phyloP scores from a whole-genome alignment of 2,888 invertebrate genomes.

The Phoenoteleia sp. region DNA sequence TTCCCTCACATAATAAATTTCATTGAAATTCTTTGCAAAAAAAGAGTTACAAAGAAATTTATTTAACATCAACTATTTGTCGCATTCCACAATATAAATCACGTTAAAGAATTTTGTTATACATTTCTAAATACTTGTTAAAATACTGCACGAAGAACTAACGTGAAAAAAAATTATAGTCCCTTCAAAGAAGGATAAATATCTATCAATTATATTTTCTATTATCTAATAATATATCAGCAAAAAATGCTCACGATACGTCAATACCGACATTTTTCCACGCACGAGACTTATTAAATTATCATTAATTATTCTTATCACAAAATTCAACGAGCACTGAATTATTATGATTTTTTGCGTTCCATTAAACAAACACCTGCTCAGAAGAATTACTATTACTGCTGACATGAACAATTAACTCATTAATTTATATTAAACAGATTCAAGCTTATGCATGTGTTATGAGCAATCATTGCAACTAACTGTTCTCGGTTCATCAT shows the following conservation, averaged over 20 bases:
- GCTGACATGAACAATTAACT: neutral
- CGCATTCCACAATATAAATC: no score
- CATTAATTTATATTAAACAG: slow-evolving; percentile 24
- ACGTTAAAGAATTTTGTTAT: no score
- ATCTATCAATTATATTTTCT: slow-evolving; percentile 1
- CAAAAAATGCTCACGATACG: neutral
- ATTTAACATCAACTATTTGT: no score
- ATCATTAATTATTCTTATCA: slow-evolving; percentile 5
- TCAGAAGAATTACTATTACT: slow-evolving; percentile 6
- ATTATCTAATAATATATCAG: neutral
- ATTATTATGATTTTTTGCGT: neutral
- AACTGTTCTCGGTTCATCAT: neutral
- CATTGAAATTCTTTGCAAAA: no score
- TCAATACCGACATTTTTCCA: slow-evolving; percentile 14
- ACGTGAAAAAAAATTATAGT: no score
- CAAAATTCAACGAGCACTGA: neutral
- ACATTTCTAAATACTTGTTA: no score
- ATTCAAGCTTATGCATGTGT: neutral
- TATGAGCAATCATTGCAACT: slow-evolving; percentile 9
- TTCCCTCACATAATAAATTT: no score
- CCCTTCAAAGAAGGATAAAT: no score
- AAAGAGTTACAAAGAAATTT: no score
- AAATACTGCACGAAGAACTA: no score
- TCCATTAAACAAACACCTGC: slow-evolving; percentile 10
- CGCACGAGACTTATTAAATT: slow-evolving; percentile 12